A percentile compares a stretch with the other conserved stretches of the same genome.
phyloP scores from a whole-genome alignment of 2,797 vertebrate genomes.

The Bovichtus diacanthus region DNA sequence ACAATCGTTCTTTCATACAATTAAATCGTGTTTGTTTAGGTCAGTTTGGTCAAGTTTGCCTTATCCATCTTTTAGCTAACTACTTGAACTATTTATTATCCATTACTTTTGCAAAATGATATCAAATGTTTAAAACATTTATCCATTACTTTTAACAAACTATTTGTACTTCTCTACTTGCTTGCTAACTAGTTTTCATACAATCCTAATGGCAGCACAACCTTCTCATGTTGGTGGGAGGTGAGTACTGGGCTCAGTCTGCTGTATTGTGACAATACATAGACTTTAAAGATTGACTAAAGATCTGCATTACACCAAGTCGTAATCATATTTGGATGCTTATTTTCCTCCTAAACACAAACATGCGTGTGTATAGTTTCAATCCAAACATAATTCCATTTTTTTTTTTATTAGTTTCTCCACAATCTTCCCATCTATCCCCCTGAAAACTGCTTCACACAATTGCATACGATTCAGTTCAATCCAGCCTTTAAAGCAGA shows the following conservation, averaged over 20 bases:
- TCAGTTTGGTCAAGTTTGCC: not conserved
- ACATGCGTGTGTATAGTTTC: not conserved
- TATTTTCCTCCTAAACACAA: not conserved
- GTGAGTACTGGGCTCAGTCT: not conserved
- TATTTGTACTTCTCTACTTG: not conserved
- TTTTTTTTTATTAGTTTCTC: not conserved
- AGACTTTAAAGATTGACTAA: too few relatives aligned
- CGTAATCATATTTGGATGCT: not conserved
- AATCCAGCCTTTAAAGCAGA: conserved; percentile 1
- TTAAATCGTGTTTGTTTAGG: not conserved
- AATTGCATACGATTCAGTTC: not conserved
- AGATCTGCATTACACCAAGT: not conserved
- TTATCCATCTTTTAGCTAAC: not conserved
- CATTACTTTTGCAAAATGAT: not conserved
- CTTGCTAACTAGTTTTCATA: not conserved
- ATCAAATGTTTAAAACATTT: not conserved
- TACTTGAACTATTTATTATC: not conserved
- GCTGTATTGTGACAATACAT: not conserved
- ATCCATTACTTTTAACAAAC: not conserved
- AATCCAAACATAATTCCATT: not conserved
- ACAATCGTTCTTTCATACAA: not conserved
- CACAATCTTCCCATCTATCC: not conserved
- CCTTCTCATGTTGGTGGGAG: not conserved
- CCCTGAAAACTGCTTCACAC: not conserved
- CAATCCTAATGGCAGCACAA: not conserved